These are phyloP conservation scores for Hypolimnas misippus DNA, from an alignment of 2,888 invertebrate species.

Conservation along the genomic window DNA sequence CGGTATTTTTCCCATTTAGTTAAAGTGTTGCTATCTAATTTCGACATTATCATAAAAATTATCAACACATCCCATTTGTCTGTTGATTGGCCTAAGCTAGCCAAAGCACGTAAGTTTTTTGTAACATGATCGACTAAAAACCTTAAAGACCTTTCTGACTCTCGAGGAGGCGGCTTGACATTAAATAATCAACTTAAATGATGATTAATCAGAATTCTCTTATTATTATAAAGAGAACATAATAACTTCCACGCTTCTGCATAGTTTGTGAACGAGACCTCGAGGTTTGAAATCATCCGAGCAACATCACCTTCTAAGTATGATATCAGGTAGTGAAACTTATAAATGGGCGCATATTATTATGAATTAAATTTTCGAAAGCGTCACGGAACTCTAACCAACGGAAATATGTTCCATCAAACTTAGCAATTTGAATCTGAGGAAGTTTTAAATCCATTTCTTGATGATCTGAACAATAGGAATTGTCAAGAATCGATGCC, in stretches of 20 bases:
- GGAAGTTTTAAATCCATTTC: slow-evolving; percentile 22
- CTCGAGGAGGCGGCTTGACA: slow-evolving; percentile 26
- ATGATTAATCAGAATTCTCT: slow-evolving; percentile 33
- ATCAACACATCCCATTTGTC: slow-evolving; percentile 37
- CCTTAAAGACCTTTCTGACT: slow-evolving; percentile 36
- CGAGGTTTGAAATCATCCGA: slow-evolving; percentile 21
- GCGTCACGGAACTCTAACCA: slow-evolving; percentile 36
- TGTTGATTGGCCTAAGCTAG: slow-evolving; percentile 37
- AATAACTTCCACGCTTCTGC: slow-evolving; percentile 34
- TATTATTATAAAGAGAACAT: slow-evolving; percentile 37
- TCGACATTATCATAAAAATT: slow-evolving; percentile 32
- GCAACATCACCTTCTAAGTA: slow-evolving; percentile 38
- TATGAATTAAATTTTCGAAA: slow-evolving; percentile 2
- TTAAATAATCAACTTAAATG: slow-evolving; percentile 34
- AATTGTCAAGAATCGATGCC: no score
- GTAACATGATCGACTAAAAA: slow-evolving; percentile 40
- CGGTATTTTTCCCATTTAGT: slow-evolving; percentile 37
- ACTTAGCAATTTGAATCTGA: slow-evolving; percentile 29
- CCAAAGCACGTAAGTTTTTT: slow-evolving; percentile 42
- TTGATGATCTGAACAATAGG: slow-evolving; percentile 11
- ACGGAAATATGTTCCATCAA: slow-evolving; percentile 25
- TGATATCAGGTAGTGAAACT: slow-evolving; percentile 38
- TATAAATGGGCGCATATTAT: slow-evolving; percentile 23
- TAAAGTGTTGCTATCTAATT: slow-evolving; percentile 33
- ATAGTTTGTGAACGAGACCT: slow-evolving; percentile 34